Conservation (phyloP, 2,113 vertebrate species). For the Daubentonia madagascariensis region DNA sequence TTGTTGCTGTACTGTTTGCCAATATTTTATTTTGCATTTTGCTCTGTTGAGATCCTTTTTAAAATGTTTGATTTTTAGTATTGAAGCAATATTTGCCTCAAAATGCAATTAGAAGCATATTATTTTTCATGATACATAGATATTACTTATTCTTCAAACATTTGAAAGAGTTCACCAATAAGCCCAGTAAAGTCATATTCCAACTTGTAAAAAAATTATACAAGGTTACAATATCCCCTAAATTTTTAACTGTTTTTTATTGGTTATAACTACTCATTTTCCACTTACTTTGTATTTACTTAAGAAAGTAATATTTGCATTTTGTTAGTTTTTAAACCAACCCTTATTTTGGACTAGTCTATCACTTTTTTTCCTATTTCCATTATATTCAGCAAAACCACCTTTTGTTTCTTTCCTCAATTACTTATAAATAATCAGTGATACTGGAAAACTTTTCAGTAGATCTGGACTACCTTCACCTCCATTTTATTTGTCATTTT, state of each 20-base stretch:
- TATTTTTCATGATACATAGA: neutral
- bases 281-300: neutral
- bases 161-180: conserved; percentile 25
- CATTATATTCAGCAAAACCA: neutral
- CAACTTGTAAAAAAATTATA: neutral
- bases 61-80: neutral
- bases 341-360: neutral
- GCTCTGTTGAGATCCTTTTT: neutral
- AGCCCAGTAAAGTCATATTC: neutral
- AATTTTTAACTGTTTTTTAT: neutral
- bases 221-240: neutral
- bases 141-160: neutral
- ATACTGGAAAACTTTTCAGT: neutral
- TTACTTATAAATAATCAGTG: neutral
- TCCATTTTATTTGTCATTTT: neutral
- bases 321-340: neutral
- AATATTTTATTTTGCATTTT: neutral
- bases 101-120: neutral
- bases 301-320: neutral
- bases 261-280: neutral
- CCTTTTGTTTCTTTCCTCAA: neutral
- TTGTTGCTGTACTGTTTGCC: neutral
- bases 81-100: neutral
- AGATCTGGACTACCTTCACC: neutral
- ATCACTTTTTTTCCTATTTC: neutral